Evolutionary conservation across 2,888 invertebrate species (phyloP), one percentile per base, ranked within the genome.

Genomic region (Pseudoips prasinana): DNA sequence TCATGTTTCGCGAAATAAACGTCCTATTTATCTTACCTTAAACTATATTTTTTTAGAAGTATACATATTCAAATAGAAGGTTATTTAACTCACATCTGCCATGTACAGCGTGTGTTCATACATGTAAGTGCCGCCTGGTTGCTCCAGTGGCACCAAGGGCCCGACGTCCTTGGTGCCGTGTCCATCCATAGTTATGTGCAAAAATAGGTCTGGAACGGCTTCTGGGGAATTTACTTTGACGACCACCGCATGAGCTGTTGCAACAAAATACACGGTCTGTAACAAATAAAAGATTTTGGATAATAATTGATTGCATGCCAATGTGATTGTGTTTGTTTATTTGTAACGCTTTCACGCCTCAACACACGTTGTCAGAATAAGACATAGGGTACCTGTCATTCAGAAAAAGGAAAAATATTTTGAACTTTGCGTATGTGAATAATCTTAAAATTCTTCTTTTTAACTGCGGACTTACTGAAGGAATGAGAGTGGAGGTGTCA

Each of bases 191-290:
- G 49, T 53, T 0, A 92, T 56, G 39, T 69, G 74, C 18, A 92
- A 74, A 39, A 69, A 58, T 4, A 92, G 64, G 53, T 89, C 90
- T 0, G 68, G 38, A 0, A 84, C 86, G 0, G 72, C 39, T 7
- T 77, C 70, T 3, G 90, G 82, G 0, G 91, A 83, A n/a, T 89
- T 56, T 27, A 91, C 83, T 1, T 81, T 73, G 7, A 90, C 60
- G 1, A 89, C 90, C 1, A 89, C 84, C 11, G 90, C 87, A 68
- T 93, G 92, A 0, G 91, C 83, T 2, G 87, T 70, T 1, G 92
- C 92, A 10, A 80, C 86, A 31, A 92, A 83, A 14, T 81, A 63
- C 0, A 90, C 82, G 1, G 83, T 78, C 79, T 90, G 79, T 0
- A 73, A 67, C 2, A 1, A 67, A 6, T 18, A 18, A 18, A 18